Percentiles rank a stretch among this genome's conserved stretches.
phyloP scores from a whole-genome alignment of 2,113 vertebrate genomes.

The Odontesthes bonariensis region DNA sequence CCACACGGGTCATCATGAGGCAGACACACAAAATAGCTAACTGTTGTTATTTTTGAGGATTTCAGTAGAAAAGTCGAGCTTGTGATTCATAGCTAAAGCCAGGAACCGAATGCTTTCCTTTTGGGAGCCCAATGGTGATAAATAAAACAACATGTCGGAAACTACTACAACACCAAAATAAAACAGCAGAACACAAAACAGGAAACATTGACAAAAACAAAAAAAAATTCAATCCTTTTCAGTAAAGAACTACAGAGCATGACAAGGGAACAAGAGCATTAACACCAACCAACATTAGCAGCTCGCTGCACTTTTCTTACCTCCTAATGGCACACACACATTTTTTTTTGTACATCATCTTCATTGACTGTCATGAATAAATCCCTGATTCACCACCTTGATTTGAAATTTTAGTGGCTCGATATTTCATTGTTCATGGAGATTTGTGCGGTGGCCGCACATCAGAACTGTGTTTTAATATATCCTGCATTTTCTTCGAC shows the following conservation, averaged over 20 bases:
- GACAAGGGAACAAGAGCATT: too few species aligned
- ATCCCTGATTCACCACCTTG: not conserved
- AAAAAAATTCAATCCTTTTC: too few species aligned
- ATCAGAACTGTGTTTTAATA: conserved; percentile 19
- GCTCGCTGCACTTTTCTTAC: too few species aligned
- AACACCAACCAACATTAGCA: too few species aligned
- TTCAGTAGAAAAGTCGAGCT: not conserved
- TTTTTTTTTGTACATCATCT: conserved; percentile 1
- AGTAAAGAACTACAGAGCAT: too few species aligned
- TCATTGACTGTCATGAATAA: conserved; percentile 28
- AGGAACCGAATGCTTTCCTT: not conserved
- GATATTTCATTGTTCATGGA: conserved; percentile 30
- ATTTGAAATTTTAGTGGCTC: conserved; percentile 35
- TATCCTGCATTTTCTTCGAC: too few species aligned
- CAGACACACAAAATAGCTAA: too few species aligned
- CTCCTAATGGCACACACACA: too few species aligned
- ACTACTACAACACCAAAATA: too few species aligned
- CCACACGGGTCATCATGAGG: not conserved
- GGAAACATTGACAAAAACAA: too few species aligned
- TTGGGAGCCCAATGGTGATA: not conserved
- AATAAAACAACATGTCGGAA: not conserved
- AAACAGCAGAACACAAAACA: too few species aligned
- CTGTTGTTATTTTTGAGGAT: not conserved
- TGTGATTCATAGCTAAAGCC: not conserved
- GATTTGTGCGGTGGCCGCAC: conserved; percentile 14